Evolutionary conservation across 2,113 vertebrate genomes (phyloP), one percentile per base, ranked within the genome.

Genomic region (Propithecus coquereli): DNA sequence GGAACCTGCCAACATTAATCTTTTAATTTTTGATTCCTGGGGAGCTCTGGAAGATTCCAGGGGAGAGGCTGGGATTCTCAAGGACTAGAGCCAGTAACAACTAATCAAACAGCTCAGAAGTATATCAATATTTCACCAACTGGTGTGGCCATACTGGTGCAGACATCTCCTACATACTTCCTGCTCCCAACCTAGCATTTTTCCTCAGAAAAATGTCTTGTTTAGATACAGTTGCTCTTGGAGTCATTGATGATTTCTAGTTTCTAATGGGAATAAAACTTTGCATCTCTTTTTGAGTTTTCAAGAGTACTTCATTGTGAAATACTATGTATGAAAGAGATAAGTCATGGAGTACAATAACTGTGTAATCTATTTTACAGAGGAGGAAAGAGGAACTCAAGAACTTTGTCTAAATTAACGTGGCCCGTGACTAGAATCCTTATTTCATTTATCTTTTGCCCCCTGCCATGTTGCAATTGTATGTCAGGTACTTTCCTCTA

Each of bases 331-430:
- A 23, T 25, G 22, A 74, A 18, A 52, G 59, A 16, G 25, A 40
- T 32, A 80, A 77, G 37, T 57, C 27, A 34, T 14, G 32, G 40
- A 50, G 10, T 37, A 20, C 37, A 70, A 8, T 17, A 71, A 76
- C 18, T 91, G 68, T 73, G 81, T 23, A 71, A 40, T 52, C 3
- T 85, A 23, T 73, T 90, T 87, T 63, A 52, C 52, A 52, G n/a
- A 79, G 61, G 7, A 87, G 70, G 40, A 76, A 94, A 90, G n/a
- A 54, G 76, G 71, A 90, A 77, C 25, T 82, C n/a, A 94, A 77
- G 37, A 85, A 54, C n/a, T 82, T 96, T 83, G 4, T 93, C 20
- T 79, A 89, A 89, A 85, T 94, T 73, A 77, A 40, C 34, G 83
- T 68, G 27, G 16, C 22, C n/a, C 63, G 20, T 90, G 57, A 43